Evolutionary conservation across 2,113 vertebrate species (phyloP), one percentile per base, ranked within the genome.

Genomic region (Gymnarchus niloticus): DNA sequence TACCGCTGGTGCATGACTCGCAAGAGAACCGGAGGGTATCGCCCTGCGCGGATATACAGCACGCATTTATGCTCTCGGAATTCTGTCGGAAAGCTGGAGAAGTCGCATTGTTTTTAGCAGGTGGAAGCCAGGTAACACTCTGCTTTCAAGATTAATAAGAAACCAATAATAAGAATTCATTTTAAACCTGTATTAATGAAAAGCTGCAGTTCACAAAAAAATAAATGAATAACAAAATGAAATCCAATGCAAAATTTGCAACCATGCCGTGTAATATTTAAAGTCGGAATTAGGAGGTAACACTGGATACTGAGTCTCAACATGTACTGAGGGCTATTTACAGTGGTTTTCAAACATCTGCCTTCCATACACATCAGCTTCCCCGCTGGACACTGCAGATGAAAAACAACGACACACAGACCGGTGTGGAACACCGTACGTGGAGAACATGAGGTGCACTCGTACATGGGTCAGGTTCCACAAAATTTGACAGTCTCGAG

Each of bases 151-250:
- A 78, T 28, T 81, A 51, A 81, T 81, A 81, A 81, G 19, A 52
- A 81, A 48, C 46, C 44, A 33, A 28, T 33, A 54, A 51, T 33
- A 28, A 28, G 19, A 19, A 81, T 33, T 28, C 3, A 28, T 48
- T 28, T 81, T 28, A 81, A 52, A 81, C 23, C 49, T 17, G 49
- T 8, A 25, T 80, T 80, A 80, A 80, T 49, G 46, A 1, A 48
- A 80, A 80, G 37, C 23, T 49, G 76, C 46, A 48, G 46, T 52
- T 81, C 80, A 51, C 49, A 81, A 81, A 81, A 14, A 81, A 52
- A n/a, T n/a, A n/a, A n/a, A n/a, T n/a, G n/a, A n/a, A n/a, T n/a
- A n/a, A n/a, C n/a, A n/a, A n/a, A 37, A 76, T 37, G 33, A 21
- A 10, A 83, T 44, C 54, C 54, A 25, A 44, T 4, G 33, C 19